Evolutionary conservation across 2,797 vertebrate genomes (phyloP), one percentile per base, ranked within the genome.

Genomic region (Sebastes hopkinsi): DNA sequence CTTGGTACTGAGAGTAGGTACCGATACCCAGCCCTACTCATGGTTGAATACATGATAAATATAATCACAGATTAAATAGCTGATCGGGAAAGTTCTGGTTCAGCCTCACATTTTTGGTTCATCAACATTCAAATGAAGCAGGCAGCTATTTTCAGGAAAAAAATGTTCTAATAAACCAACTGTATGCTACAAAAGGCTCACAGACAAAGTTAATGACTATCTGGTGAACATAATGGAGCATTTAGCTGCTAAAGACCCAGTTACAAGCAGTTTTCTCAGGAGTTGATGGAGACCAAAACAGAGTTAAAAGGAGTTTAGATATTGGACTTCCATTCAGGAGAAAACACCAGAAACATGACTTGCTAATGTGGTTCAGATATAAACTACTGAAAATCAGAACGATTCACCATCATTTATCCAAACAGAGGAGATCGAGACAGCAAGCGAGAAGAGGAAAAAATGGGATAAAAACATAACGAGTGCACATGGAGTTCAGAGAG

Each of bases 401-500:
- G 4, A 38, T 36, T 36, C 36, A 36, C 36, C 12, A 36, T 82
- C 76, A 25, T 80, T 80, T 62, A 25, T 81, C 32, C 66, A 68
- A 67, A 62, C 38, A 16, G 25, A 58, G 22, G 23, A 67, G 38
- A 3, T 52, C 38, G 22, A 67, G 75, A 38, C 23, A 8, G 32
- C 18, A 52, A 70, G 74, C 3, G 18, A 72, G 9, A 55, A 34
- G 52, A 56, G 16, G 13, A 52, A 55, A 59, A 16, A 59, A 16
- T 36, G 23, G 11, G 66, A 54, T 54, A 59, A 77, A 78, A 61
- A 67, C 54, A 81, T 14, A 66, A 70, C 10, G 52, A 86, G 77
- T 72, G 85, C 82, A 88, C 67, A 22, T 2, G n/a, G 82, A 72
- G 89, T 77, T 83, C 83, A 88, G 68, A 23, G 68, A 22, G 75